Conservation (phyloP, 2,113 vertebrate species). For the Cinclus cinclus region DNA sequence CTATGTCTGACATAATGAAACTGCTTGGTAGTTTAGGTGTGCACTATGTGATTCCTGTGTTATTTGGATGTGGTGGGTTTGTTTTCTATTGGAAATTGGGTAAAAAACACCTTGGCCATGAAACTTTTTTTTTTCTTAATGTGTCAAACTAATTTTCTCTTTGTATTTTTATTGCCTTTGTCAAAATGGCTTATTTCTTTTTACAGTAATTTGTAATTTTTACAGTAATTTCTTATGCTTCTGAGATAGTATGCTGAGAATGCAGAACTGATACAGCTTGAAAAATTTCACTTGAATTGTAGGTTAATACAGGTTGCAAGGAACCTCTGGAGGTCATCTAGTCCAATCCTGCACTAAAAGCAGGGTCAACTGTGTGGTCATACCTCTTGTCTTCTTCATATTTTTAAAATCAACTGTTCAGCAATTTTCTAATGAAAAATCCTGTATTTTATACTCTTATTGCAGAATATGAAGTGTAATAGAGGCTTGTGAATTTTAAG, state of each 20-base stretch:
- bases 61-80: not conserved
- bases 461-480: not conserved
- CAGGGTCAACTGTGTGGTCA: not conserved
- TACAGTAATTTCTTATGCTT: not conserved
- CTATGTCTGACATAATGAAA: not conserved
- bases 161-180: not conserved
- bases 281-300: not conserved
- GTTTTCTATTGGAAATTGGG: not conserved
- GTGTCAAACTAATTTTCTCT: not conserved
- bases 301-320: not conserved
- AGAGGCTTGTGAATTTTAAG: not conserved
- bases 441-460: not conserved
- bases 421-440: not conserved
- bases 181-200: not conserved
- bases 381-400: not conserved
- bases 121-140: not conserved
- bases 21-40: not conserved
- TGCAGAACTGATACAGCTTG: not conserved
- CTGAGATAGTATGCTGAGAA: not conserved
- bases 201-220: not conserved
- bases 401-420: not conserved
- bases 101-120: not conserved
- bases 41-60: not conserved
- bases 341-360: not conserved
- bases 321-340: not conserved